Conservation (phyloP, 2,888 invertebrate species). For the Belgica antarctica region DNA sequence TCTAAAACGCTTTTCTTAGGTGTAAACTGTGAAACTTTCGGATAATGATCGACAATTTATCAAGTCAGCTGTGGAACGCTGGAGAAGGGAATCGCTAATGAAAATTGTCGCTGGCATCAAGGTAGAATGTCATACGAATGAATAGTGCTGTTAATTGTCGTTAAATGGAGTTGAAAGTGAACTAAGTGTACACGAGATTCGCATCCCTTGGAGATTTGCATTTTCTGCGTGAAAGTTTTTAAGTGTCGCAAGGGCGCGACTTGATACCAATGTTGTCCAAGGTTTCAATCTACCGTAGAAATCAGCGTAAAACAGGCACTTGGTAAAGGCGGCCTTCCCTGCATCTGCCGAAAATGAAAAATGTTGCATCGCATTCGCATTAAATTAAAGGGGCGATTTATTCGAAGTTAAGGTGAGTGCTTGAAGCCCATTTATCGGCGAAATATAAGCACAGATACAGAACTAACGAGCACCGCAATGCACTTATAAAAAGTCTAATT, state of each 20-base stretch:
- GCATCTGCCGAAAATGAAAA: background rate
- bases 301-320: no score
- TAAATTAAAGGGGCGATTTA: conserved; percentile 17
- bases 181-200: no score
- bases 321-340: no score
- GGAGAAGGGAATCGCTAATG: background rate
- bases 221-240: no score
- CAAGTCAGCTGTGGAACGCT: background rate
- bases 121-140: background rate
- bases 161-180: no score
- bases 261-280: no score
- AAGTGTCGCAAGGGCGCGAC: no score
- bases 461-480: conserved; percentile 6
- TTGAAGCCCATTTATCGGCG: conserved; percentile 12
- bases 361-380: conserved; percentile 23
- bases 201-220: no score
- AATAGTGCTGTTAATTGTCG: no score
- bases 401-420: background rate
- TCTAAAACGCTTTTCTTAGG: conserved; percentile 1
- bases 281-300: no score
- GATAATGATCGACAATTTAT: conserved; percentile 32
- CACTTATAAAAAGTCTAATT: conserved; percentile 34
- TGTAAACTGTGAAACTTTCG: conserved; percentile 9
- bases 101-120: background rate
- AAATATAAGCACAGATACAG: conserved; percentile 13